phyloP scores from a whole-genome alignment of 2,888 invertebrate species.

The Andricus quercusramuli region DNA sequence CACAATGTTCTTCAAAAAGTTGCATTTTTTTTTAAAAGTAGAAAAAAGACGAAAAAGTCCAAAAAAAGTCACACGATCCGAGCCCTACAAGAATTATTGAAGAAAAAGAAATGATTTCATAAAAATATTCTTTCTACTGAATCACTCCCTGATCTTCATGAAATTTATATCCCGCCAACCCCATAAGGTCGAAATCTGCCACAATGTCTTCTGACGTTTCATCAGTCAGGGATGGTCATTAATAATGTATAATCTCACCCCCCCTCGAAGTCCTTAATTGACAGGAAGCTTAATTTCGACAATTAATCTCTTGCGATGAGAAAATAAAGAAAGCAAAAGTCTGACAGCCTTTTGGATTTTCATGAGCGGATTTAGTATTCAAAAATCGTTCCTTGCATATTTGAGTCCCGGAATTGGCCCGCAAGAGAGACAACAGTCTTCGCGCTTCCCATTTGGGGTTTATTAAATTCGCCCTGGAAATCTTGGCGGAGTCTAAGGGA shows the following conservation, averaged over 20 bases:
- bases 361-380: slow-evolving; percentile 63
- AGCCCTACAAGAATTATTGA: too few species aligned
- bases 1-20: too few species aligned
- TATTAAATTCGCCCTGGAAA: slow-evolving; percentile 68
- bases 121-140: not conserved
- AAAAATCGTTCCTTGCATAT: slow-evolving; percentile 68
- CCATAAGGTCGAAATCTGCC: not conserved
- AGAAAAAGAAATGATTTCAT: not conserved
- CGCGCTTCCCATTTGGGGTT: slow-evolving; percentile 61
- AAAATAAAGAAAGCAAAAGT: not conserved
- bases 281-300: slow-evolving; percentile 57
- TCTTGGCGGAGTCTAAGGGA: slow-evolving; percentile 55
- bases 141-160: not conserved
- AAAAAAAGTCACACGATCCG: too few species aligned
- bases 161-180: too few species aligned
- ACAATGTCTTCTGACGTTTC: not conserved
- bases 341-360: not conserved
- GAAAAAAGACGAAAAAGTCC: too few species aligned
- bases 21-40: too few species aligned
- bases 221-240: slow-evolving; percentile 56
- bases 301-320: slow-evolving; percentile 53
- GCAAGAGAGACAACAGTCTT: slow-evolving; percentile 42
- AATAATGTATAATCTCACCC: slow-evolving; percentile 55
- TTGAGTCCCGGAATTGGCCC: slow-evolving; percentile 65
- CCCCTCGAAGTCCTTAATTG: slow-evolving; percentile 49